These are phyloP conservation scores for Acleris literana DNA, from an alignment of 2,888 invertebrate genomes.

Conservation along the genomic window DNA sequence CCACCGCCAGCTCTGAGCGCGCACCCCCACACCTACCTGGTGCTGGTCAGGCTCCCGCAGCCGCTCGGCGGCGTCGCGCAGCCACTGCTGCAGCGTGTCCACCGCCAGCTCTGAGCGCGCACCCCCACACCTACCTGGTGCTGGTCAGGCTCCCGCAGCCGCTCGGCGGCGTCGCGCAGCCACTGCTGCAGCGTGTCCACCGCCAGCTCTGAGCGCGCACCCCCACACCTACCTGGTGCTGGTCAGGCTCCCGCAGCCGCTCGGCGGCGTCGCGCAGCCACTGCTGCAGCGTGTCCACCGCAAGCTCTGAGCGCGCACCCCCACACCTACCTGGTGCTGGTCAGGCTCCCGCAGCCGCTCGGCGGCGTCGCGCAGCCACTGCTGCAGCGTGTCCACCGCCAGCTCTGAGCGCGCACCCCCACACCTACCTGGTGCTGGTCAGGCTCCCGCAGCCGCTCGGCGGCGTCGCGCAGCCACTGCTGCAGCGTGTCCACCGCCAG, in stretches of 20 bases:
- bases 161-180: slow-evolving; percentile 78
- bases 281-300: slow-evolving; percentile 88
- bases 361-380: slow-evolving; percentile 85
- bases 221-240: no score
- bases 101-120: slow-evolving; percentile 90
- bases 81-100: slow-evolving; percentile 88
- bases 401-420: slow-evolving; percentile 91
- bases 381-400: slow-evolving; percentile 88
- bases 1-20: slow-evolving; percentile 88
- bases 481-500: slow-evolving; percentile 88
- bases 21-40: no score
- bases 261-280: slow-evolving; percentile 84
- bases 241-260: neutral
- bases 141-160: neutral
- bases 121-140: no score
- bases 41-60: neutral
- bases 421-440: no score
- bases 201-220: slow-evolving; percentile 89
- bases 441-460: neutral
- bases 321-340: no score
- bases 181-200: slow-evolving; percentile 89
- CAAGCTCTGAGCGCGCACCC: slow-evolving; percentile 90
- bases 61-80: slow-evolving; percentile 71
- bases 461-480: slow-evolving; percentile 86
- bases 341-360: neutral